Evolutionary conservation across 2,888 invertebrate species (phyloP), one percentile per base, ranked within the genome.

Genomic region (Malthinus seriepunctatus): DNA sequence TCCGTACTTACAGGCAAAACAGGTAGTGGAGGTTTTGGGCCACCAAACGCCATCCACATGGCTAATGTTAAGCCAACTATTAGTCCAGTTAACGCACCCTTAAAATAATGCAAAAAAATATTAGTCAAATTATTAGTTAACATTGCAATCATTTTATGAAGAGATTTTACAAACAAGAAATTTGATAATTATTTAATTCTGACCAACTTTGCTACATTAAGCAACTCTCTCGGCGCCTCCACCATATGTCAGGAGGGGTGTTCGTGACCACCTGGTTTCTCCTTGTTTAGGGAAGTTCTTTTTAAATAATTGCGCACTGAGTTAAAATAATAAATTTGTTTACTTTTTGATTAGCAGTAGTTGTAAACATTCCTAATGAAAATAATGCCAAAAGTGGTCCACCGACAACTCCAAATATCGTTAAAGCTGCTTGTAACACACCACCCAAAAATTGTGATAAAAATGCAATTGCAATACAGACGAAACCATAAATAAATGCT

Each of bases 361-460:
- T 86, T 35, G 88, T 87, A 65, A 88, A 87, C 90, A 95, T 93
- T 66, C 95, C 95, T 31, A 94, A 79, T 0, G 92, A 88, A 73
- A 95, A 95, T 1, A 95, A 80, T 0, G 90, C 94, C 15, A 95
- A 79, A n/a, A 94, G 76, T 0, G 95, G 95, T 0, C 95, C 95
- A 0, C 94, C 94, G 2, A 92, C 87, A 0, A 93, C 89, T 1
- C 93, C 94, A 71, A 95, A 93, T 64, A 94, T 90, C 0, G 92
- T 92, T 7, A 94, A 79, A 0, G 93, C 86, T 0, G 91, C 90
- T 78, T 94, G 92, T n/a, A 96, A 80, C n/a, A 96, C 83, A 0
- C 92, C 92, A 0, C 93, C 94, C 44, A 95, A 80, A 55, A 88
- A 82, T 66, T 94, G 88, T 0, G 93, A 93, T 5, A 93, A 69